Base-by-base conservation (phyloP, 2,888 invertebrate species). In the Dasypogon diadema region DNA sequence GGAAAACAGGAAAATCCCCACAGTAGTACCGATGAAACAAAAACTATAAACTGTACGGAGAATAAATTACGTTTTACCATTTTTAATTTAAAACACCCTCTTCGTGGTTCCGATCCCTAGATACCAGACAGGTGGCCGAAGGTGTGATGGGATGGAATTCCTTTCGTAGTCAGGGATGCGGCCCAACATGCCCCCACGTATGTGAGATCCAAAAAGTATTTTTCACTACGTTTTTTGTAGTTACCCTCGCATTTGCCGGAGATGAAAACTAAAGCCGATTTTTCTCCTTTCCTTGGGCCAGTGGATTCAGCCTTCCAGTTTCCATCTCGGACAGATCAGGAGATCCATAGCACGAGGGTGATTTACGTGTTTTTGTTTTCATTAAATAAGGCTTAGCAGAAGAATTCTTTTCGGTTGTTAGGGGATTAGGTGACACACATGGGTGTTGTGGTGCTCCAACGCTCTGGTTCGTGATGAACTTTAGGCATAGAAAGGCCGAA, bases 311-410 rank as follows among this genome's bases (percentile, higher is more conserved):
- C 8, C 8, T 8, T 30, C 12, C 42, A 12, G 42, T 42, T 8
- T 30, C 12, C 42, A 12, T 8, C n/a, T 42, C 42, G n/a, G 42
- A 42, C 42, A 6, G 42, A 1, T 12, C n/a, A 3, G 42, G 42
- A 12, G 42, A 6, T 42, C 42, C 12, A 12, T 12, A 42, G n/a
- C n/a, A 12, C 34, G 37, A 18, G 54, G 54, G 54, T 34, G 54
- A 70, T 34, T 70, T 70, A 54, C 70, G 51, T 73, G 73, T 73
- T 73, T 73, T 73, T 73, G 73, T 73, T 73, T 73, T 73, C 73
- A 73, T 73, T 73, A 73, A 73, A 73, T 73, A 73, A 73, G 73
- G 73, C 73, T 73, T 73, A 73, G 51, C 16, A 56, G 22, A 1
- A 73, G 22, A 56, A 65, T 56, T 56, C 56, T 56, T 73, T 56